phyloP scores from a whole-genome alignment of 1,140 invertebrate genomes.

The Pissodes strobi region DNA sequence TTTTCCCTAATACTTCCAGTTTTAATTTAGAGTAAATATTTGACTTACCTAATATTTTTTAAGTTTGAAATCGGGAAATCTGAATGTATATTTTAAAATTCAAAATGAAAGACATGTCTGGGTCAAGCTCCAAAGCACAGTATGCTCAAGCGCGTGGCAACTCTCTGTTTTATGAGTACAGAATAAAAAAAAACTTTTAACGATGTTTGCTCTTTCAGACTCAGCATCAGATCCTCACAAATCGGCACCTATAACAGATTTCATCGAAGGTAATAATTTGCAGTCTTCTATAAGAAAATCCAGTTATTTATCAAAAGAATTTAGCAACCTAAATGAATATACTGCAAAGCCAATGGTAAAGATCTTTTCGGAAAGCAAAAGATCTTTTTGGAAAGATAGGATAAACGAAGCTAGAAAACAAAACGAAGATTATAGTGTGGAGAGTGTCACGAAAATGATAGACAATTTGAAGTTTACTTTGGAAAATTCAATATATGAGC shows the following conservation, averaged over 20 bases:
- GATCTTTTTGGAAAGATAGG: constrained; percentile 1
- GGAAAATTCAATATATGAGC: constrained; percentile 25
- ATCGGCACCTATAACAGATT: background rate
- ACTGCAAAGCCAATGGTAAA: constrained; percentile 11
- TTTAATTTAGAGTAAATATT: too few relatives aligned
- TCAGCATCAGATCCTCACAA: too few relatives aligned
- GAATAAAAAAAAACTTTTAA: too few relatives aligned
- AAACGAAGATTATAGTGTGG: background rate
- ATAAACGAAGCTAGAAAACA: background rate
- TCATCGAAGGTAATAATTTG: constrained; percentile 13
- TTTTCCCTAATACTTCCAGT: too few relatives aligned
- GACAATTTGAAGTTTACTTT: constrained; percentile 17
- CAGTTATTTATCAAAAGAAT: constrained; percentile 26
- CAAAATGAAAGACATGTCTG: too few relatives aligned
- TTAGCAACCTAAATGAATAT: background rate
- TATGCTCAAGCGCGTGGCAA: too few relatives aligned
- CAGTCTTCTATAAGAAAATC: constrained; percentile 16
- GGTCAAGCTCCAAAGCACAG: too few relatives aligned
- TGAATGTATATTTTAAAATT: too few relatives aligned
- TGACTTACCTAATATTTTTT: too few relatives aligned
- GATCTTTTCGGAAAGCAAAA: constrained; percentile 25
- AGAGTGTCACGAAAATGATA: constrained; percentile 18
- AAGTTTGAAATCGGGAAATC: too few relatives aligned
- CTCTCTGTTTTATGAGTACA: too few relatives aligned
- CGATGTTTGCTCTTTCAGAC: too few relatives aligned